Percentiles rank a stretch among this genome's conserved stretches.
These are phyloP conservation scores for Sinocyclocheilus rhinocerous DNA, from an alignment of 2,113 vertebrate species.

Conservation along the genomic window DNA sequence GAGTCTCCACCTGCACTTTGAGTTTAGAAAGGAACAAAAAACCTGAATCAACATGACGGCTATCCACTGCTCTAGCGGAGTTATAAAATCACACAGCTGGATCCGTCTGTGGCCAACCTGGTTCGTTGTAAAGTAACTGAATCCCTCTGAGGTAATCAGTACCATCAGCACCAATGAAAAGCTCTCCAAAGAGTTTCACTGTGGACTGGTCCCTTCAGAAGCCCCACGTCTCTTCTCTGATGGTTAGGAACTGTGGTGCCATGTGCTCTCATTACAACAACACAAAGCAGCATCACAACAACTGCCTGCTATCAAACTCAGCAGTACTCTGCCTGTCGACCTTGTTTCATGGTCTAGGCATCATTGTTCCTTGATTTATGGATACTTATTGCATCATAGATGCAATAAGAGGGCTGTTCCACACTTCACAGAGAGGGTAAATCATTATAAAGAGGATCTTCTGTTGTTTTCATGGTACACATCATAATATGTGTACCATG, in stretches of 20 bases:
- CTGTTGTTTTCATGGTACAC: neutral
- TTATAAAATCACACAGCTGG: slow-evolving; percentile 28
- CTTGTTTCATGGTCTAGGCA: neutral
- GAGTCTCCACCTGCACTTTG: neutral
- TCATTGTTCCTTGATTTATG: slow-evolving; percentile 8
- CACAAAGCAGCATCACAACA: slow-evolving; percentile 13
- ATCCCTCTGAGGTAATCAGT: slow-evolving; percentile 27
- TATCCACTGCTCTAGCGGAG: neutral
- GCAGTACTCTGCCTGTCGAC: neutral
- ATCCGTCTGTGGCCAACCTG: neutral
- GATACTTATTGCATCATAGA: neutral
- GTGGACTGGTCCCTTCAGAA: slow-evolving; percentile 35
- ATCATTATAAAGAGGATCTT: too few species aligned
- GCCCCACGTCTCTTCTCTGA: neutral
- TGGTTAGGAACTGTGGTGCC: neutral
- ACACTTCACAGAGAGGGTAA: neutral
- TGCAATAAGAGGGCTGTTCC: slow-evolving; percentile 17
- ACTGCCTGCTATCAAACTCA: neutral
- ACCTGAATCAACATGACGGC: neutral
- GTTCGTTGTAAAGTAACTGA: neutral
- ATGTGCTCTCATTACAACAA: slow-evolving; percentile 1
- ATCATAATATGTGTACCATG: neutral
- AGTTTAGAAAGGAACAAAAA: neutral
- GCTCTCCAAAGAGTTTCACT: slow-evolving; percentile 16
- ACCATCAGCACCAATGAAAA: slow-evolving; percentile 38